Conservation (phyloP, 2,888 invertebrate species). For the Siphlonurus alternatus region DNA sequence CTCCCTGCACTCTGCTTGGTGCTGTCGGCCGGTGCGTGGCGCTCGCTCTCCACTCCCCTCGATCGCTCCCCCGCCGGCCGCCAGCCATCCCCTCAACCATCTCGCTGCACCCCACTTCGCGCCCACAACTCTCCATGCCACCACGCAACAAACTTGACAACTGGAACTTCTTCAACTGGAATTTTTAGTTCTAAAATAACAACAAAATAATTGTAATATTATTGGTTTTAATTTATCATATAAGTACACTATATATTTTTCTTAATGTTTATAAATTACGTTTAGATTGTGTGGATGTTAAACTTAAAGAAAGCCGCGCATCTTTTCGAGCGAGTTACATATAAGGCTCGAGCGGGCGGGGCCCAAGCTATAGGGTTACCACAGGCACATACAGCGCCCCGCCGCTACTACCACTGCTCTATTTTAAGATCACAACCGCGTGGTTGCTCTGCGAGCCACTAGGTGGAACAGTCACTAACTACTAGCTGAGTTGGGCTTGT, state of each 20-base stretch:
- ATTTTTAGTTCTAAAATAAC: background rate
- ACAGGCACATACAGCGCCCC: constrained; percentile 5
- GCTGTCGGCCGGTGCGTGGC: background rate
- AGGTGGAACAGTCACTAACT: constrained; percentile 3
- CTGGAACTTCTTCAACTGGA: background rate
- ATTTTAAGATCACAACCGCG: constrained; percentile 5
- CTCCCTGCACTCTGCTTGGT: background rate
- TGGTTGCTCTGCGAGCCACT: constrained; percentile 5
- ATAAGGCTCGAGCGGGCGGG: constrained; percentile 10
- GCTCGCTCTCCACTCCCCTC: background rate
- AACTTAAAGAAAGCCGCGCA: constrained; percentile 11
- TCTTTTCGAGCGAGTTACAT: constrained; percentile 11
- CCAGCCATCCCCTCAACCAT: background rate
- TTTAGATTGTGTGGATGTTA: background rate
- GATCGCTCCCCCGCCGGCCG: background rate
- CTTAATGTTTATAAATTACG: background rate
- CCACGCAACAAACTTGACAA: background rate
- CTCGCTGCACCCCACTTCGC: background rate
- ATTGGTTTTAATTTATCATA: background rate
- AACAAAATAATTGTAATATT: background rate
- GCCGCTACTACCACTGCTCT: constrained; percentile 1
- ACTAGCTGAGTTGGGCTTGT: background rate
- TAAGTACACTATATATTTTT: background rate
- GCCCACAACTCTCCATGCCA: background rate
- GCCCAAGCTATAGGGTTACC: constrained; percentile 7